Evolutionary conservation across 2,113 vertebrate species (phyloP), one percentile per base, ranked within the genome.

Genomic region (Pterocles burchelli): DNA sequence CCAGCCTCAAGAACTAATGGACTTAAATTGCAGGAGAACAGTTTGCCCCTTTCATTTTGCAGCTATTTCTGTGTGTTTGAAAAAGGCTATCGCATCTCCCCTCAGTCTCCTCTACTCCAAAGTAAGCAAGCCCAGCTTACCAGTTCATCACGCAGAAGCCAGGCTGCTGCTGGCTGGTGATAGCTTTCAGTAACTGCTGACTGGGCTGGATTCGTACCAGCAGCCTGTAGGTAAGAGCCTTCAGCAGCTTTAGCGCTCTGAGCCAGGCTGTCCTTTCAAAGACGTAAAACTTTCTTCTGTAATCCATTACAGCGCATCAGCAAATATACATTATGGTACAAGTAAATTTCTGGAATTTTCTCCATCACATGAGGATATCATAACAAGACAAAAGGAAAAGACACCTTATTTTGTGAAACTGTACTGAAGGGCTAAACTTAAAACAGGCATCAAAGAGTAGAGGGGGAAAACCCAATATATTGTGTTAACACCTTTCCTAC

Each of bases 401-500:
- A 78, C 17, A 83, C 17, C 31, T n/a, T 72, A 17, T 65, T 80
- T 51, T 2, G 9, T 2, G 2, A 34, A 92, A 93, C 43, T 3
- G 7, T n/a, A 61, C 25, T 48, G 51, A 94, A 51, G 13, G 24
- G 15, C 82, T 83, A 63, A 81, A 87, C 33, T 80, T 65, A 62
- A 68, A 93, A 38, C 48, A 80, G 54, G 43, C 63, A 82, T 94
- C 45, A 51, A 96, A 89, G 85, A 54, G 49, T 3, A 77, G 90
- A 96, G 93, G 96, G 76, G 77, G 75, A 96, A 93, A 95, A 94
- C 0, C 3, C 78, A 81, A 74, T 79, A 90, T 89, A 81, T 87
- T 55, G 46, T 85, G 36, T 90, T 95, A 97, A 96, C 95, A 94
- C 88, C 76, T 95, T 96, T 58, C 28, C 15, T 45, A 58, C 82